phyloP scores from a whole-genome alignment of 2,113 vertebrate species.

The Hippocampus barbouri region DNA sequence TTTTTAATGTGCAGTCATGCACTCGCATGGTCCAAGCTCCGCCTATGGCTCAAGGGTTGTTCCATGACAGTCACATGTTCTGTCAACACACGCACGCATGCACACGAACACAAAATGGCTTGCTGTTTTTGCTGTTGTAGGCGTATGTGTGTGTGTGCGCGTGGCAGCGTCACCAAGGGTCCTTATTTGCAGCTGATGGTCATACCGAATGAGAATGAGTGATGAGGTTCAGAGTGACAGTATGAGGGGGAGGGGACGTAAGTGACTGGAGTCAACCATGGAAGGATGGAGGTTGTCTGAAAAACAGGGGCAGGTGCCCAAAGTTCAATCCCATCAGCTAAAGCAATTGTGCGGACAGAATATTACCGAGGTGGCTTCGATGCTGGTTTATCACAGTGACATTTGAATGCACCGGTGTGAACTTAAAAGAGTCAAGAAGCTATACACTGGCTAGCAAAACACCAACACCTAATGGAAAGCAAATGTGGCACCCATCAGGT shows the following conservation, averaged over 20 bases:
- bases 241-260: slow-evolving; percentile 20
- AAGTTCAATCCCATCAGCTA: slow-evolving; percentile 68
- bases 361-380: slow-evolving; percentile 28
- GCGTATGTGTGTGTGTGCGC: slow-evolving; percentile 4
- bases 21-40: not conserved
- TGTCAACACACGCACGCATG: not conserved
- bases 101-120: not conserved
- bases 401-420: not conserved
- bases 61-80: not conserved
- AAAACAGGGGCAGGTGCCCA: slow-evolving; percentile 50
- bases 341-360: slow-evolving; percentile 67
- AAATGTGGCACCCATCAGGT: no score
- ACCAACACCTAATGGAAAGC: no score
- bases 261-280: slow-evolving; percentile 30
- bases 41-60: not conserved
- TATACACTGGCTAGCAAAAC: no score
- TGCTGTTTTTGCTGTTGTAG: not conserved
- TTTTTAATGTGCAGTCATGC: not conserved
- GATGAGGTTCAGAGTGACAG: slow-evolving; percentile 57
- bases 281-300: slow-evolving; percentile 45
- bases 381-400: not conserved
- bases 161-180: slow-evolving; percentile 5
- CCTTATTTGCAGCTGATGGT: slow-evolving; percentile 50
- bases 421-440: not conserved
- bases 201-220: slow-evolving; percentile 46